Percentiles rank a stretch among this genome's conserved stretches.
These are phyloP conservation scores for Pluvialis apricaria DNA, from an alignment of 2,113 vertebrate genomes.

Conservation along the genomic window DNA sequence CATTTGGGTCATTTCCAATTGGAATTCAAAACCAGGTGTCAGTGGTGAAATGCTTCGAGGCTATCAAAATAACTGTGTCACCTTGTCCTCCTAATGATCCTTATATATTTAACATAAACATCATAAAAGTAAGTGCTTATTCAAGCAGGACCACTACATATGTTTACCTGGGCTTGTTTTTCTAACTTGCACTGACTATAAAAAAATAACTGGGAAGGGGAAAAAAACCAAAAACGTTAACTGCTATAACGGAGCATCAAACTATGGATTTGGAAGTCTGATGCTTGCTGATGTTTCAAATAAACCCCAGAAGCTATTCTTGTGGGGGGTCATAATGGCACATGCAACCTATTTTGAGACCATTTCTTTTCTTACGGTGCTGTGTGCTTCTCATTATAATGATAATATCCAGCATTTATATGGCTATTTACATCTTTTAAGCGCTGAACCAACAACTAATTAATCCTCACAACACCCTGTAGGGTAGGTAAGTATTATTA, in stretches of 20 bases:
- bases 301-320: constrained; percentile 48
- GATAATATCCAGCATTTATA: constrained; percentile 59
- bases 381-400: constrained; percentile 49
- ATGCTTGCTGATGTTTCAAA: constrained; percentile 22
- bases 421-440: constrained; percentile 60
- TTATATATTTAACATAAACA: constrained; percentile 70
- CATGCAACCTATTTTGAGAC: constrained; percentile 40
- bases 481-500: constrained; percentile 63
- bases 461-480: constrained; percentile 66
- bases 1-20: constrained; percentile 59
- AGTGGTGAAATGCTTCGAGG: constrained; percentile 66
- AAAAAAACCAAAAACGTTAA: background rate
- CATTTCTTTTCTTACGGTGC: constrained; percentile 47
- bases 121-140: constrained; percentile 70
- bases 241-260: background rate
- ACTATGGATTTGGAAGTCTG: constrained; percentile 12
- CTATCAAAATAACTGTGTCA: constrained; percentile 70
- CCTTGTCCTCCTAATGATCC: constrained; percentile 75
- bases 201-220: constrained; percentile 25
- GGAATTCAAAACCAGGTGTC: constrained; percentile 63
- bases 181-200: constrained; percentile 38
- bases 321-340: constrained; percentile 8
- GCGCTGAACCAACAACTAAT: constrained; percentile 54
- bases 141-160: constrained; percentile 72
- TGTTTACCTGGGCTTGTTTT: constrained; percentile 66